Percentiles rank a stretch among this genome's conserved stretches.
Conservation (phyloP, 2,113 vertebrate species). For the Python bivittatus region DNA sequence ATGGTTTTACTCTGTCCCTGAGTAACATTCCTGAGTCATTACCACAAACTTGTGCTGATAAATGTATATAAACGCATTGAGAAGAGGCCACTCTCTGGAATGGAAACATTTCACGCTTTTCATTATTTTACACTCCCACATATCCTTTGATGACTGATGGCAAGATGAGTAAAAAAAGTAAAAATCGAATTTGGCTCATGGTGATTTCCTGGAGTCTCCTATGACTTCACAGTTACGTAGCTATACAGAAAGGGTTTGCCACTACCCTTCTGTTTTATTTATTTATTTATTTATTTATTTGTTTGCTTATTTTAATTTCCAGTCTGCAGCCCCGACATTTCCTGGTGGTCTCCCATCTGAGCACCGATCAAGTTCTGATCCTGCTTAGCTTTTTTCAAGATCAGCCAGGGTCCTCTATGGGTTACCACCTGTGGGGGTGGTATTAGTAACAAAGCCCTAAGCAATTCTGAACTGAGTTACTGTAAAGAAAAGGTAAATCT, state of each 20-base stretch:
- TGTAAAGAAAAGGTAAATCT: neutral
- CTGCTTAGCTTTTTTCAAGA: neutral
- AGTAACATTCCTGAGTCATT: neutral
- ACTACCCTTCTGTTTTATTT: neutral
- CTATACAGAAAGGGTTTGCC: neutral
- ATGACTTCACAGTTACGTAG: neutral
- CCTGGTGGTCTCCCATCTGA: neutral
- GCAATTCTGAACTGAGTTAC: neutral
- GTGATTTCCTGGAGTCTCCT: neutral
- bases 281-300: too few relatives aligned
- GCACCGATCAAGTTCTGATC: neutral
- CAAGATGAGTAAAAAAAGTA: neutral
- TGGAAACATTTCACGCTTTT: neutral
- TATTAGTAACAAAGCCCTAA: neutral
- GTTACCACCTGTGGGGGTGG: neutral
- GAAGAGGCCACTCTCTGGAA: neutral
- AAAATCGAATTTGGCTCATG: neutral
- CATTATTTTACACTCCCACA: neutral
- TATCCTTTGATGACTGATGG: neutral
- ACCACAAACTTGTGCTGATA: neutral
- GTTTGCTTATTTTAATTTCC: too few relatives aligned
- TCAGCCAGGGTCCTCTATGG: neutral
- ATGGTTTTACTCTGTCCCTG: neutral
- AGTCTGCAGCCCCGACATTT: neutral
- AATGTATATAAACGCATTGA: neutral